Evolutionary conservation across 2,888 invertebrate genomes (phyloP).

Genomic region (Anoplius nigerrimus): DNA sequence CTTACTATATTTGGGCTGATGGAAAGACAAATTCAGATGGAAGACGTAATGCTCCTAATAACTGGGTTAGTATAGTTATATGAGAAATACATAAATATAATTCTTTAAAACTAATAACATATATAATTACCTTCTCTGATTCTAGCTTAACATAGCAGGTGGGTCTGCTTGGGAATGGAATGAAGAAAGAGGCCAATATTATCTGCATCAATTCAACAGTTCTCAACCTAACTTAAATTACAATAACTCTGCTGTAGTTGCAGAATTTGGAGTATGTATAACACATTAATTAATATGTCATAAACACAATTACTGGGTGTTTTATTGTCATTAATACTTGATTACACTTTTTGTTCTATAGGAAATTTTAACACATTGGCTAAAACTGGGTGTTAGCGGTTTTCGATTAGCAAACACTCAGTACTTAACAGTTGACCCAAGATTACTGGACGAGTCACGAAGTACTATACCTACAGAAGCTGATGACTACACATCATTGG

Average conservation of each 20-base stretch:
- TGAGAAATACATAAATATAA: constrained; percentile 1
- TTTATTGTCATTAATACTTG: constrained; percentile 5
- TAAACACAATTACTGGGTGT: constrained; percentile 8
- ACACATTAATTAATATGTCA: neutral
- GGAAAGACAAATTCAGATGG: constrained; percentile 71
- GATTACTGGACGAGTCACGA: constrained; percentile 77
- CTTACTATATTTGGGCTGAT: constrained; percentile 88
- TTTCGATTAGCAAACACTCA: constrained; percentile 85
- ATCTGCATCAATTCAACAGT: constrained; percentile 85
- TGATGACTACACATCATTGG: constrained; percentile 80
- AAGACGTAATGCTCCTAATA: constrained; percentile 79
- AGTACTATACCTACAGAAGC: constrained; percentile 62
- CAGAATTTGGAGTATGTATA: constrained; percentile 77
- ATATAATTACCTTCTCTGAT: constrained; percentile 4
- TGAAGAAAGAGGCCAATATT: constrained; percentile 81
- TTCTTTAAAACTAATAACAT: neutral
- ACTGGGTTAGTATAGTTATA: constrained; percentile 79
- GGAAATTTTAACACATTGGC: constrained; percentile 82
- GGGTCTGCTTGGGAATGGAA: constrained; percentile 85
- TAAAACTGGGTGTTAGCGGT: constrained; percentile 87
- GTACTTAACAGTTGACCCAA: constrained; percentile 80
- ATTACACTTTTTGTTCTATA: constrained; percentile 62
- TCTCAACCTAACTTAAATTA: constrained; percentile 89
- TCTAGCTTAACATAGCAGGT: constrained; percentile 76
- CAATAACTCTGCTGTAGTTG: constrained; percentile 81